These are phyloP conservation scores for Eidolon helvum DNA, from an alignment of 2,113 vertebrate species.

Conservation along the genomic window DNA sequence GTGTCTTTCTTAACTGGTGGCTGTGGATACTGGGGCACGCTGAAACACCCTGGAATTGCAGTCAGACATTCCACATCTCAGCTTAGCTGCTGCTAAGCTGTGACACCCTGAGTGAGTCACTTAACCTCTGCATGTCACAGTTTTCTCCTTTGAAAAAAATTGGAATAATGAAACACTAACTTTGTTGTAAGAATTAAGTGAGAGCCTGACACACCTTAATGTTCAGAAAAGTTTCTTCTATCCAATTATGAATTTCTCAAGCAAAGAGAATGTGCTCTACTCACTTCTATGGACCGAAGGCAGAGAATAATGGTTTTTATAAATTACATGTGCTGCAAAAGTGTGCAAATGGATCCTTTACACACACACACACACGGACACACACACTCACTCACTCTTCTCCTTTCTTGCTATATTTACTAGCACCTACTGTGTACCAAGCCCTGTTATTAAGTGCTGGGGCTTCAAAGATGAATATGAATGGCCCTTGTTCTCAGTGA, in stretches of 20 bases:
- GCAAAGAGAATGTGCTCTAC: neutral
- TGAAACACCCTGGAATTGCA: neutral
- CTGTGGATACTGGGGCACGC: neutral
- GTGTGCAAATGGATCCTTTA: neutral
- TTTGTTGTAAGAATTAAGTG: neutral
- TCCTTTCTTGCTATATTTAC: neutral
- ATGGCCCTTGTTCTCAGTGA: neutral
- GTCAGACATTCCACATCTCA: neutral
- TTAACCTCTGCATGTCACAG: neutral
- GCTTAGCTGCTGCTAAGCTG: neutral
- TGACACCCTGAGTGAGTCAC: neutral
- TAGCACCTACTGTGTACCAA: neutral
- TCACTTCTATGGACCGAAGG: neutral
- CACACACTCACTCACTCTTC: neutral
- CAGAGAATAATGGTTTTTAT: neutral
- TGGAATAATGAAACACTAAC: neutral
- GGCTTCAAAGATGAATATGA: neutral
- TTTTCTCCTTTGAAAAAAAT: neutral
- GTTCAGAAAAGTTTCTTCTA: neutral
- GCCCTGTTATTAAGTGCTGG: neutral
- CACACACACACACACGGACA: neutral
- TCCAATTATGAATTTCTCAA: neutral
- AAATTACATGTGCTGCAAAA: neutral
- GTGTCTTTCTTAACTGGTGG: neutral
- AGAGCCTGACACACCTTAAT: neutral